Evolutionary conservation across 2,797 vertebrate genomes (phyloP), one percentile per base, ranked within the genome.

Genomic region (Capromys pilorides): DNA sequence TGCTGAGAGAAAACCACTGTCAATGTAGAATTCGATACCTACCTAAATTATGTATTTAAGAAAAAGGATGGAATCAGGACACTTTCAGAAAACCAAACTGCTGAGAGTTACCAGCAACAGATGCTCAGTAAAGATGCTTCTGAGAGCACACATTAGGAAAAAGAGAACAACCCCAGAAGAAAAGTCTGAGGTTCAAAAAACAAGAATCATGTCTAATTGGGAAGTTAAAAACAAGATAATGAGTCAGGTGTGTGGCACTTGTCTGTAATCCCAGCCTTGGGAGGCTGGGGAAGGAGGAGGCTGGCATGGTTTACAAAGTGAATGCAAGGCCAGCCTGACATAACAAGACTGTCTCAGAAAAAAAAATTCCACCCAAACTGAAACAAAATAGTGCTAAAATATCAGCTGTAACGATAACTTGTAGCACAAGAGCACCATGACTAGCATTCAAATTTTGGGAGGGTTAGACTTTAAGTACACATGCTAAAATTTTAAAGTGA

Each of bases 361-460:
- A 75, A 75, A 41, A 41, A 36, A 18, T 9, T 6, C 26, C 24
- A 45, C 41, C 41, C 24, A 75, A 75, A 77, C 41, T 45, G 87
- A 89, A 96, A 87, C 45, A 85, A 90, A 64, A 86, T 66, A 86
- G 51, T 88, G 45, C 79, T 94, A 90, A 90, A 90, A 85, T 92
- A 92, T 24, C 77, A 64, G 41, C 49, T 88, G 75, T 71, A 90
- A 86, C 45, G 66, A 51, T 92, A 88, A 90, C 22, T 92, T 84
- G 78, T 62, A 87, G 94, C 71, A 81, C 26, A 88, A 96, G 22
- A 54, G 64, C 39, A 87, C 84, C 16, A 28, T 92, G 89, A 92
- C 67, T 93, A 93, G 82, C 62, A 90, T 90, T 51, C 28, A 64
- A n/a, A 95, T 19, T 91, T 82, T 33, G 19, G 77, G 31, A 92